phyloP scores from a whole-genome alignment of 2,888 invertebrate genomes.

The Agapetus fuscipes region DNA sequence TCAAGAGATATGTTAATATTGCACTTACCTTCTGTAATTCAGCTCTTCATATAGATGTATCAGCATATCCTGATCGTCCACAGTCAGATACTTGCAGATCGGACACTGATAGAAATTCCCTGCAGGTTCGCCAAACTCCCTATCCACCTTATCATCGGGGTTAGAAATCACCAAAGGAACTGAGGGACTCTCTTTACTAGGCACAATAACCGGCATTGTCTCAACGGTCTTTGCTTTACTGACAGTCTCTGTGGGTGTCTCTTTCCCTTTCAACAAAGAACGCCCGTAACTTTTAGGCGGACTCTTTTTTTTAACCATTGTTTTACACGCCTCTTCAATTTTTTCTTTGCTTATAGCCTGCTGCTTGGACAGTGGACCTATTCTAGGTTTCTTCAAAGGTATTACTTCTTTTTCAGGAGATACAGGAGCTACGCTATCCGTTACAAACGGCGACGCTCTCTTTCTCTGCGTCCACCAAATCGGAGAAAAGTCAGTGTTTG shows the following conservation, averaged over 20 bases:
- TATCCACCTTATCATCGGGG: too few relatives aligned
- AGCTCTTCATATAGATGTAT: conserved; percentile 60
- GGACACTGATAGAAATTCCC: conserved; percentile 51
- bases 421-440: conserved; percentile 14
- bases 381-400: background rate
- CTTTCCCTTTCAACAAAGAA: too few relatives aligned
- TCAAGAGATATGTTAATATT: too few relatives aligned
- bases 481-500: conserved; percentile 29
- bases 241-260: background rate
- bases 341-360: background rate
- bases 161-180: too few relatives aligned
- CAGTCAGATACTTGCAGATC: conserved; percentile 48
- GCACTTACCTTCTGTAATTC: conserved; percentile 54
- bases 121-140: conserved; percentile 43
- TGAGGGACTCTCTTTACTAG: too few relatives aligned
- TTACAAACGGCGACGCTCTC: conserved; percentile 24
- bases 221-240: too few relatives aligned
- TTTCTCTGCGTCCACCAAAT: conserved; percentile 32
- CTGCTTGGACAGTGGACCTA: background rate
- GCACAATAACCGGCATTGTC: too few relatives aligned
- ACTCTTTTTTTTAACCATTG: too few relatives aligned
- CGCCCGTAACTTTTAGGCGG: too few relatives aligned
- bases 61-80: conserved; percentile 48
- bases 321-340: background rate
- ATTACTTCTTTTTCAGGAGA: background rate